Percentiles rank a stretch among this genome's conserved stretches.
Conservation (phyloP, 1,140 invertebrate genomes). For the Ooceraea biroi region DNA sequence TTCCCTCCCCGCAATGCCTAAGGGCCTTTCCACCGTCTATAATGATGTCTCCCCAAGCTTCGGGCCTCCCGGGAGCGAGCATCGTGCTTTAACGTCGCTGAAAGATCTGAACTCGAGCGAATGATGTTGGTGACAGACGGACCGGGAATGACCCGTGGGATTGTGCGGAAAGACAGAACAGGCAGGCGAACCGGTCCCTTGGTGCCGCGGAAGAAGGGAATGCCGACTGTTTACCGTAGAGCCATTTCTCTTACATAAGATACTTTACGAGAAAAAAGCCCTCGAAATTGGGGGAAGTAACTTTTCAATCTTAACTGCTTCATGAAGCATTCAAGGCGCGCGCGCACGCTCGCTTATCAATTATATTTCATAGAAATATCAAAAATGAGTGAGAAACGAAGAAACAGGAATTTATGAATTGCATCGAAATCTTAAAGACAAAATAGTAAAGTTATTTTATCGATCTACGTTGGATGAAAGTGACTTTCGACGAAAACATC, state of each 20-base stretch:
- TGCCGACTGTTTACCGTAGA: constrained; percentile 18
- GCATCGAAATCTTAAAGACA: constrained; percentile 18
- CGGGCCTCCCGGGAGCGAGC: constrained; percentile 41
- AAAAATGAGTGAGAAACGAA: background rate
- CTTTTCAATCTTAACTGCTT: constrained; percentile 14
- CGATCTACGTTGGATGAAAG: background rate
- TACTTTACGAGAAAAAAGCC: background rate
- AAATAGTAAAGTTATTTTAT: background rate
- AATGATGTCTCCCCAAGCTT: constrained; percentile 62
- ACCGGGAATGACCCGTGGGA: constrained; percentile 66
- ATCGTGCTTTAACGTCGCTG: constrained; percentile 70
- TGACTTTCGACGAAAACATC: background rate
- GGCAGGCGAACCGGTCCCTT: constrained; percentile 14
- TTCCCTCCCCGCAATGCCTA: background rate
- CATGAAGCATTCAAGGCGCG: no score
- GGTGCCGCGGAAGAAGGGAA: background rate
- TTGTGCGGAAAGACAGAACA: constrained; percentile 33
- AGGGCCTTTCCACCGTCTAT: constrained; percentile 22
- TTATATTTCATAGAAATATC: background rate
- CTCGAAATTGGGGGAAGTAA: constrained; percentile 43
- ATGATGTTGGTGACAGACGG: constrained; percentile 72
- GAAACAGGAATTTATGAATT: background rate
- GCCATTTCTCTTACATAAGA: constrained; percentile 56
- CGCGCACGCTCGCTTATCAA: background rate
- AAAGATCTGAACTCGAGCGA: constrained; percentile 72